Evolutionary conservation across 2,888 invertebrate genomes (phyloP).

Genomic region (Tromatobia lineatoria): DNA sequence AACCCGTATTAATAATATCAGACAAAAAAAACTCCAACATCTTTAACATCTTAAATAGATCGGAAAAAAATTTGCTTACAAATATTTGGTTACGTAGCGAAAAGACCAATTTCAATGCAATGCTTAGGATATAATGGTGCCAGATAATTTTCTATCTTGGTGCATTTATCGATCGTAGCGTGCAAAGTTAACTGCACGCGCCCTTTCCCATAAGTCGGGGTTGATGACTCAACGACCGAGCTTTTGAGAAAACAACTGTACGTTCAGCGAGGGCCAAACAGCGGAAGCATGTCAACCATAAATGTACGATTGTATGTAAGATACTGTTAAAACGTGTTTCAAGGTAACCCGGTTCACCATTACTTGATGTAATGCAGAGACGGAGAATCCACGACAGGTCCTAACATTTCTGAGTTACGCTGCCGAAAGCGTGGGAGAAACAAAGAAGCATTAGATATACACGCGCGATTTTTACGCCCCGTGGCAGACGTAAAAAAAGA

Average conservation of each 20-base stretch:
- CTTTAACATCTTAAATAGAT: too few species aligned
- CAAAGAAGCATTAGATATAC: constrained; percentile 10
- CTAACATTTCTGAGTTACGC: constrained; percentile 55
- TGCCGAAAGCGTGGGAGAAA: constrained; percentile 28
- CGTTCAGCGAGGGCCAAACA: background rate
- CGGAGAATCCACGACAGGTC: background rate
- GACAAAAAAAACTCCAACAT: too few species aligned
- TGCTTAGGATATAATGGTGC: background rate
- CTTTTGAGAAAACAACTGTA: constrained; percentile 31
- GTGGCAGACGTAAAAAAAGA: constrained; percentile 1
- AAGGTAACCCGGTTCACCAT: constrained; percentile 18
- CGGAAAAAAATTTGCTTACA: too few species aligned
- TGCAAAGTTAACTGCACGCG: constrained; percentile 17
- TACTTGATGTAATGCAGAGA: background rate
- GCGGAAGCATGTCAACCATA: background rate
- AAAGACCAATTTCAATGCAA: background rate
- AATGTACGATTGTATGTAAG: background rate
- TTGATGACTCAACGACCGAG: constrained; percentile 47
- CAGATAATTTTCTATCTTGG: background rate
- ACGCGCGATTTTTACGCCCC: background rate
- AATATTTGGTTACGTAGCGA: background rate
- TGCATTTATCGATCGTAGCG: constrained; percentile 29
- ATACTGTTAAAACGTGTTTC: constrained; percentile 9
- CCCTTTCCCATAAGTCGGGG: constrained; percentile 21
- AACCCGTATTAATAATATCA: too few species aligned